phyloP scores from a whole-genome alignment of 2,797 vertebrate species.

The Brachyalestes nurse region DNA sequence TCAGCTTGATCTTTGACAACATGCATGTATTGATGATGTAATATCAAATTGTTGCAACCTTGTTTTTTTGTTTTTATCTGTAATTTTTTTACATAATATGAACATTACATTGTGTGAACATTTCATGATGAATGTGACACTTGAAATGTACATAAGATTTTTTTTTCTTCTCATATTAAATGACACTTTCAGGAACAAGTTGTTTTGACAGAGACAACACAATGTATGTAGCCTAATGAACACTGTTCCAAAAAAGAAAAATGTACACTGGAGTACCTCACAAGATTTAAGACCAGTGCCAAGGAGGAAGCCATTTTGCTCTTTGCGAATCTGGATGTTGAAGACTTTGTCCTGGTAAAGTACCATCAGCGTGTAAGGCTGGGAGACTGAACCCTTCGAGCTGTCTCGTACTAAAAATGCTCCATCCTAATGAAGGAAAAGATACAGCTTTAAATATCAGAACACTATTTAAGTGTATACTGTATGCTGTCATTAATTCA shows the following conservation, averaged over 20 bases:
- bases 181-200: no score
- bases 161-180: neutral
- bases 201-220: neutral
- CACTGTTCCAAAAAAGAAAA: neutral
- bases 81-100: no score
- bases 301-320: slow-evolving; percentile 79
- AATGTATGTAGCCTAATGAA: neutral
- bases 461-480: neutral
- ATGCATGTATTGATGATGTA: neutral
- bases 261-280: slow-evolving; percentile 79
- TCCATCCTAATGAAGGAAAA: slow-evolving; percentile 81
- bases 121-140: no score
- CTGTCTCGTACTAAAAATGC: slow-evolving; percentile 93
- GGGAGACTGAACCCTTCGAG: slow-evolving; percentile 79
- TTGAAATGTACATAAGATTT: neutral
- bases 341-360: slow-evolving; percentile 91
- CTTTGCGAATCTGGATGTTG: slow-evolving; percentile 92
- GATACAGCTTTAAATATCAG: neutral
- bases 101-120: no score
- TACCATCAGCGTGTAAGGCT: slow-evolving; percentile 95
- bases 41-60: neutral
- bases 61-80: no score
- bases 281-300: slow-evolving; percentile 88
- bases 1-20: neutral
- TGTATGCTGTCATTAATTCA: no score